These are phyloP conservation scores for Muntiacus reevesi DNA, from an alignment of 2,113 vertebrate species.

Conservation along the genomic window DNA sequence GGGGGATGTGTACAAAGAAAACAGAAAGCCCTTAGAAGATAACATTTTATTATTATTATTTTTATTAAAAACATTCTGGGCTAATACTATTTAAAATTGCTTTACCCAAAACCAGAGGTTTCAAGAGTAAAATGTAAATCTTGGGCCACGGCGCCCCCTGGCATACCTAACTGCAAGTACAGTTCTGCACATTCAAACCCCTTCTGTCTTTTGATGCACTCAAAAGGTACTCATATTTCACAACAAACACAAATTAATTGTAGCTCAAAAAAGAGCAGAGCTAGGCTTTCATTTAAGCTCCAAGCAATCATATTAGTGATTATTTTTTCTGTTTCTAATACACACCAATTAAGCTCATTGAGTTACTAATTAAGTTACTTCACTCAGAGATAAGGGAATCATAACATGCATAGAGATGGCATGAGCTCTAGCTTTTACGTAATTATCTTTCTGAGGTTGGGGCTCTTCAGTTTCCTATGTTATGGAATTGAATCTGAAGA, in stretches of 20 bases:
- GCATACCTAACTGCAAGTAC: not conserved
- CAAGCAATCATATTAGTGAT: constrained; percentile 46
- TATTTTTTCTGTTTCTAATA: constrained; percentile 53
- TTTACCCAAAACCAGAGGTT: not conserved
- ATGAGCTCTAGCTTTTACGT: constrained; percentile 24
- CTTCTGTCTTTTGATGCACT: not conserved
- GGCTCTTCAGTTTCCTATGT: not conserved
- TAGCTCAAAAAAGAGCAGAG: constrained; percentile 45
- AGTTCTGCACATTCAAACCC: not conserved
- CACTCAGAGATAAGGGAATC: constrained; percentile 47
- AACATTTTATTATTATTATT: not conserved
- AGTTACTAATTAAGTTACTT: constrained; percentile 63
- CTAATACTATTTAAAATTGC: not conserved
- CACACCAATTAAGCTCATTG: constrained; percentile 44
- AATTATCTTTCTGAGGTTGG: not conserved
- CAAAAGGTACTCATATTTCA: not conserved
- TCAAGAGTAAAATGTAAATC: not conserved
- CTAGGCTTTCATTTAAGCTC: constrained; percentile 39
- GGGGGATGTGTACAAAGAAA: not conserved
- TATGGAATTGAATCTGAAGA: not conserved
- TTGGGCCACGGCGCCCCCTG: constrained; percentile 14
- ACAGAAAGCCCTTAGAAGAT: not conserved
- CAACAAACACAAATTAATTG: constrained; percentile 56
- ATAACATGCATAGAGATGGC: not conserved
- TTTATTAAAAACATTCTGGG: not conserved